Evolutionary conservation across 2,113 vertebrate genomes (phyloP), one percentile per base, ranked within the genome.

Genomic region (Circaetus cinerascens): DNA sequence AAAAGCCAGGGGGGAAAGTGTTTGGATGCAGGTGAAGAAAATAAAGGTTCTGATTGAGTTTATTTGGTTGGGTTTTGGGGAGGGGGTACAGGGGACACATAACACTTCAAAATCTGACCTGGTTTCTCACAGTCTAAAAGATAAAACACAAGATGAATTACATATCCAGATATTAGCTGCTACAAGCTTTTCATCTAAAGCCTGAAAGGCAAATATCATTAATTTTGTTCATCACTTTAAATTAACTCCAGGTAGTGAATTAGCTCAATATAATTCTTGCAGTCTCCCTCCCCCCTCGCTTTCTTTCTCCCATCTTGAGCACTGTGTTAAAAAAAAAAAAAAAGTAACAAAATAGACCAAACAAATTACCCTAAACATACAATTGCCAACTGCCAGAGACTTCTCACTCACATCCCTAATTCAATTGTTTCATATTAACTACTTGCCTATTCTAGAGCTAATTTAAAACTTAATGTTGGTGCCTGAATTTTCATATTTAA

Each of bases 1-100:
- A 74, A 81, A 69, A 48, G 5, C 5, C 2, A 7, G 1, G 6
- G 2, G 6, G 5, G 1, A 0, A n/a, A 20, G 5, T 4, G 14
- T 50, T 90, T 64, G 25, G 13, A 41, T 48, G 38, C 4, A 55
- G 41, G 22, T 53, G 21, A 45, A 68, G 34, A 57, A 84, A 75
- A 41, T 46, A 48, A 86, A 75, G 41, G 2, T 9, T 46, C 8
- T 67, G 59, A 57, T 0, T 46, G 11, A 40, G 14, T 11, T 75
- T 29, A 10, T 2, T 63, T 66, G 17, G 23, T n/a, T 40, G 14
- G 7, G 4, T n/a, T 86, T 74, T 5, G 13, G 9, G 7, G 13
- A 36, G 15, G 11, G 6, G 15, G 6, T 29, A 18, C 4, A 21
- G 16, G 13, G 9, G 5, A 56, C 29, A 63, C 10, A 15, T 2